Evolutionary conservation across 2,797 vertebrate species (phyloP).

Genomic region (Ciconia nigra): DNA sequence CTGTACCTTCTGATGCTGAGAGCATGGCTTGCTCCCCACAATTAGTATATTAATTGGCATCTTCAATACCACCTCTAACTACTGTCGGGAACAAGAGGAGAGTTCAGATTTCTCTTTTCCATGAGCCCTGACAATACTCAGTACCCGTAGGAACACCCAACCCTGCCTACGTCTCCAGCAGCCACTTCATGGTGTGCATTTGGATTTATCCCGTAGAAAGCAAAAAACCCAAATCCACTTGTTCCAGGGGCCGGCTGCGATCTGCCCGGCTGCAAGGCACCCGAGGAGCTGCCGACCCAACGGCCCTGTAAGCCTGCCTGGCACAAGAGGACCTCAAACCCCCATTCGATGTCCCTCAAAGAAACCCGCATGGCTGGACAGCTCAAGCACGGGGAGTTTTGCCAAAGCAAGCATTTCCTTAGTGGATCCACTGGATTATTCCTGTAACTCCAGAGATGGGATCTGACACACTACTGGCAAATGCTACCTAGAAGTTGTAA

Average conservation of each 20-base stretch:
- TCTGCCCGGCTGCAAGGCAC: background rate
- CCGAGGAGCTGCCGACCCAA: background rate
- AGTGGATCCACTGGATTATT: slow-evolving; percentile 7
- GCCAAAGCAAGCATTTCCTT: background rate
- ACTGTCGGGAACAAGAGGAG: background rate
- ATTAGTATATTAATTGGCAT: background rate
- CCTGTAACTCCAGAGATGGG: background rate
- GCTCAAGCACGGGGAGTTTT: background rate
- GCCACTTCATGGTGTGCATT: background rate
- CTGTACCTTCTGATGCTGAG: background rate
- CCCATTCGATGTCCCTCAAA: background rate
- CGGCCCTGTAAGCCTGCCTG: background rate
- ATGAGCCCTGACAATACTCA: background rate
- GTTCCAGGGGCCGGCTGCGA: background rate
- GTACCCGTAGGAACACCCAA: background rate
- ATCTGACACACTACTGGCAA: background rate
- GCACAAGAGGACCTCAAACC: background rate
- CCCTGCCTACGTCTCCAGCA: background rate
- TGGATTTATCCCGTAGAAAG: background rate
- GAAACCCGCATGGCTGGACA: background rate
- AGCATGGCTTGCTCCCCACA: background rate
- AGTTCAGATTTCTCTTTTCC: background rate
- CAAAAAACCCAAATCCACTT: background rate
- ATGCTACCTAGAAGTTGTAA: background rate
- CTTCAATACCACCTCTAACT: background rate